phyloP scores from a whole-genome alignment of 2,113 vertebrate genomes.

The Cheirogaleus medius region DNA sequence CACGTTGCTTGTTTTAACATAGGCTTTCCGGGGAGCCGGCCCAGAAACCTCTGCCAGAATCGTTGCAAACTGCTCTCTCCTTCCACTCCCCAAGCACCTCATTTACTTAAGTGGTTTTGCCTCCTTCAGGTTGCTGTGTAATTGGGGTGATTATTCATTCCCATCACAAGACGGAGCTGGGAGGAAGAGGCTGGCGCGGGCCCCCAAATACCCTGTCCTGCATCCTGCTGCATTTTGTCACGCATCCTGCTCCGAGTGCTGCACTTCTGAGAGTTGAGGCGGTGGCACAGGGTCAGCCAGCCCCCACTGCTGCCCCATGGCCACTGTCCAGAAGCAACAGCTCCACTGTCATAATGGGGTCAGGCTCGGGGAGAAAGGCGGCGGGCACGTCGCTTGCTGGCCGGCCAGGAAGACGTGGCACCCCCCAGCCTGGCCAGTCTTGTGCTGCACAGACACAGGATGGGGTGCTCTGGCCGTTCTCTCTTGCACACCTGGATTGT shows the following conservation, averaged over 20 bases:
- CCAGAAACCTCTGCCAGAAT: conserved; percentile 62
- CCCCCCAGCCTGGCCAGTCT: too few species aligned
- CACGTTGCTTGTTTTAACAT: conserved; percentile 52
- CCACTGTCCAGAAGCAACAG: neutral
- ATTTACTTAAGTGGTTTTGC: conserved; percentile 73
- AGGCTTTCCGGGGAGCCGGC: conserved; percentile 59
- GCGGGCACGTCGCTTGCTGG: neutral
- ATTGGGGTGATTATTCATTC: conserved; percentile 76
- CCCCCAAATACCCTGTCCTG: neutral
- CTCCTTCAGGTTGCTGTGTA: conserved; percentile 65
- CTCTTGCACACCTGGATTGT: neutral
- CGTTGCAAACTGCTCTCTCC: conserved; percentile 26
- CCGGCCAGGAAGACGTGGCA: neutral
- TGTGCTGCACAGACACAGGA: rapidly evolving
- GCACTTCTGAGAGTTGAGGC: neutral
- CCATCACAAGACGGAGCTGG: conserved; percentile 21
- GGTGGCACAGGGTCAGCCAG: neutral
- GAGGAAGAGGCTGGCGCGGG: conserved; percentile 2
- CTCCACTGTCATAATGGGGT: neutral
- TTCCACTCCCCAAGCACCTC: conserved; percentile 47
- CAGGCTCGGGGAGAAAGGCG: neutral
- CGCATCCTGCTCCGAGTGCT: neutral
- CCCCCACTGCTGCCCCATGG: neutral
- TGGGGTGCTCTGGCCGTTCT: too few species aligned
- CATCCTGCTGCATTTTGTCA: neutral